phyloP scores from a whole-genome alignment of 2,797 vertebrate species.

The Acanthiza pusilla region DNA sequence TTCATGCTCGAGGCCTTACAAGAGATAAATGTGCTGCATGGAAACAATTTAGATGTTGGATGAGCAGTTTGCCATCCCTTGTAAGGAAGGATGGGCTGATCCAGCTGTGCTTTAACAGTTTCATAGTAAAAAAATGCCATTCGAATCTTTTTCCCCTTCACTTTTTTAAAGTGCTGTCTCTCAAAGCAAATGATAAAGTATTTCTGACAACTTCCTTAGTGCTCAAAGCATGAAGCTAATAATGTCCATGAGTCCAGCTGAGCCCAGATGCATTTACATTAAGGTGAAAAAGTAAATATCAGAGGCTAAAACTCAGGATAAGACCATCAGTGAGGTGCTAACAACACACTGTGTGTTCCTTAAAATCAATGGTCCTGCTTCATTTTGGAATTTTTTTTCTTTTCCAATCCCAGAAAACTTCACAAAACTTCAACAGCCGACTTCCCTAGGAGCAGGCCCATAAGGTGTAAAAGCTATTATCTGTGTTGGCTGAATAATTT shows the following conservation, averaged over 20 bases:
- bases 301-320: neutral
- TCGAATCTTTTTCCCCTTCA: neutral
- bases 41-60: neutral
- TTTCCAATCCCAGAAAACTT: neutral
- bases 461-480: conserved; percentile 40
- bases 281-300: neutral
- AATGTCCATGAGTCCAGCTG: neutral
- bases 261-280: neutral
- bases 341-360: neutral
- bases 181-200: neutral
- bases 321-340: neutral
- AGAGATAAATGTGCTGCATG: rapidly evolving
- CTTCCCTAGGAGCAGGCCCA: neutral
- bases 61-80: neutral
- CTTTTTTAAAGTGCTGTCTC: neutral
- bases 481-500: conserved; percentile 54
- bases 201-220: neutral
- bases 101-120: neutral
- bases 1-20: rapidly evolving
- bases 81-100: rapidly evolving
- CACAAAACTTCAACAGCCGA: neutral
- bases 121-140: neutral
- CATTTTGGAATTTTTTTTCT: neutral
- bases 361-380: neutral
- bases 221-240: neutral